Evolutionary conservation across 2,888 invertebrate genomes (phyloP).

Genomic region (Mechanitis mazaeus): DNA sequence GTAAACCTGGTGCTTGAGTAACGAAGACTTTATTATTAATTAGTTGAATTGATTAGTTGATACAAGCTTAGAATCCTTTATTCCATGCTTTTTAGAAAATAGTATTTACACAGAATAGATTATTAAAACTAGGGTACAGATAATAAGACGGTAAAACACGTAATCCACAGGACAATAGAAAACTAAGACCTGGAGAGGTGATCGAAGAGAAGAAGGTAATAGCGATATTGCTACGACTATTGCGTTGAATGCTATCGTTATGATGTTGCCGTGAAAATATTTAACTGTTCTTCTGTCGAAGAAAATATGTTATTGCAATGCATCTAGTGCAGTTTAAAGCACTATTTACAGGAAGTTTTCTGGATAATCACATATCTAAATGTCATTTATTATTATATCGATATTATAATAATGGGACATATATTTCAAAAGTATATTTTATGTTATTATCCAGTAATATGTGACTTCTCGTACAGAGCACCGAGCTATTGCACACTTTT

Average conservation of each 20-base stretch:
- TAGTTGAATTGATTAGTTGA: slow-evolving; percentile 50
- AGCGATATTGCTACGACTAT: slow-evolving; percentile 59
- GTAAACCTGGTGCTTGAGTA: slow-evolving; percentile 56
- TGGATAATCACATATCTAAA: slow-evolving; percentile 57
- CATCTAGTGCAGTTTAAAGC: slow-evolving; percentile 63
- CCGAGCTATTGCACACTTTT: slow-evolving; percentile 70
- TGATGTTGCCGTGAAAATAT: slow-evolving; percentile 69
- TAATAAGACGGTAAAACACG: slow-evolving; percentile 71
- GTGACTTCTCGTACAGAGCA: slow-evolving; percentile 63
- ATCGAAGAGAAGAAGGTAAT: slow-evolving; percentile 96
- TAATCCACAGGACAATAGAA: slow-evolving; percentile 87
- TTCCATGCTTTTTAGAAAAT: slow-evolving; percentile 60
- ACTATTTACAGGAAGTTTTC: slow-evolving; percentile 40
- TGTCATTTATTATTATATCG: not conserved
- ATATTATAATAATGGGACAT: not conserved
- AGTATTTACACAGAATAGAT: slow-evolving; percentile 43
- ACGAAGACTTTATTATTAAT: slow-evolving; percentile 32
- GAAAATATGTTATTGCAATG: slow-evolving; percentile 64
- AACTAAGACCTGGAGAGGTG: slow-evolving; percentile 96
- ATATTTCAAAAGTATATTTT: slow-evolving; percentile 15
- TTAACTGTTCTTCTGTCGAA: slow-evolving; percentile 65
- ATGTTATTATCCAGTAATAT: slow-evolving; percentile 59
- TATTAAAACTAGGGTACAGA: slow-evolving; percentile 46
- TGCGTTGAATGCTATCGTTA: slow-evolving; percentile 71
- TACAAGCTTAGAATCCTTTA: slow-evolving; percentile 57